A percentile compares a stretch with the other conserved stretches of the same genome.
Evolutionary conservation across 2,797 vertebrate genomes (phyloP).

Genomic region (Nannoperca australis): DNA sequence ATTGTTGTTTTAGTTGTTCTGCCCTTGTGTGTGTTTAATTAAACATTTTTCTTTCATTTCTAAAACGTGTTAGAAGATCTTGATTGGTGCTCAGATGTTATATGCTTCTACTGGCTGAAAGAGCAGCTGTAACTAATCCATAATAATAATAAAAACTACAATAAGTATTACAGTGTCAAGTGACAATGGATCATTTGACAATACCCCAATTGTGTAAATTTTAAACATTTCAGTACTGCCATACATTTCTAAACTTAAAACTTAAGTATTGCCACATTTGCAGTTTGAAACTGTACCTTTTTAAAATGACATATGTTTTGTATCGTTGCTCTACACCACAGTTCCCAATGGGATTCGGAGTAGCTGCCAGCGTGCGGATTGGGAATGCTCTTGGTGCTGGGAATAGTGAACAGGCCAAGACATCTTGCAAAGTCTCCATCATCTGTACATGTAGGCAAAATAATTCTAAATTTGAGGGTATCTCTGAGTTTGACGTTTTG

Average conservation of each 20-base stretch:
- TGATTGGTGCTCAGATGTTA: not conserved
- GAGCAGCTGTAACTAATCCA: too few relatives aligned
- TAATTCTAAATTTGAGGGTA: too few relatives aligned
- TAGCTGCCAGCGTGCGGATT: not conserved
- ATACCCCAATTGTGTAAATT: not conserved
- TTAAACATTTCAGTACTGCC: not conserved
- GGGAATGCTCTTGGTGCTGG: conserved; percentile 25
- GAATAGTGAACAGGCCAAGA: conserved; percentile 77
- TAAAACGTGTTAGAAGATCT: not conserved
- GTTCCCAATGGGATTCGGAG: not conserved
- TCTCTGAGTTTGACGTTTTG: too few relatives aligned
- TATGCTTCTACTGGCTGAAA: not conserved
- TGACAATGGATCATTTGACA: not conserved
- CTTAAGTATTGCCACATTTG: not conserved
- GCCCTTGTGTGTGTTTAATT: not conserved
- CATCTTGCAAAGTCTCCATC: conserved; percentile 79
- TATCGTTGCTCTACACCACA: not conserved
- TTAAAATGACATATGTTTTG: not conserved
- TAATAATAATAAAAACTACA: too few relatives aligned
- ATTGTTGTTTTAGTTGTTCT: not conserved
- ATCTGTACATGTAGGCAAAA: conserved; percentile 72
- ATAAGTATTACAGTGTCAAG: too few relatives aligned
- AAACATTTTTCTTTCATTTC: not conserved
- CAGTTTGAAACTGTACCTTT: not conserved
- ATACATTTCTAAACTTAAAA: not conserved